Percentiles rank a stretch among this genome's conserved stretches.
phyloP scores from a whole-genome alignment of 2,797 vertebrate genomes.

The Avahi laniger region DNA sequence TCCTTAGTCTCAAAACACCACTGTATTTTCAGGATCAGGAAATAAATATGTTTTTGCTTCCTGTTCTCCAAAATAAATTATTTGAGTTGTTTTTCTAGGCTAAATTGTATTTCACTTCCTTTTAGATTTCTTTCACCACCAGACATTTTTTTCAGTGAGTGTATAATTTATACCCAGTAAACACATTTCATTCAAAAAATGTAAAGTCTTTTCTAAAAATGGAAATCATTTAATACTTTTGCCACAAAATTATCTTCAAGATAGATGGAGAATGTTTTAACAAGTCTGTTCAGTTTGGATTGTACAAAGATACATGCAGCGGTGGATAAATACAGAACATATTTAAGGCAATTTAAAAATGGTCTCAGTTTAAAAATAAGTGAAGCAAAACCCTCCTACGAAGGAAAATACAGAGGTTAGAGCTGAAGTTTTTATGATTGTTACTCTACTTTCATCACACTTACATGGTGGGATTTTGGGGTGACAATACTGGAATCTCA shows the following conservation, averaged over 20 bases:
- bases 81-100: slow-evolving; percentile 53
- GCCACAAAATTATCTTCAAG: not conserved
- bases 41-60: slow-evolving; percentile 66
- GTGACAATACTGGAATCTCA: not conserved
- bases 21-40: slow-evolving; percentile 56
- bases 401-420: not conserved
- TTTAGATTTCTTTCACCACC: slow-evolving; percentile 43
- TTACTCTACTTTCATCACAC: not conserved
- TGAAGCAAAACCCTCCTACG: not conserved
- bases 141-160: slow-evolving; percentile 21
- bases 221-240: not conserved
- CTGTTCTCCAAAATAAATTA: slow-evolving; percentile 55
- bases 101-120: slow-evolving; percentile 57
- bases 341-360: slow-evolving; percentile 10
- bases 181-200: slow-evolving; percentile 39
- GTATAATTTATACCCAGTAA: slow-evolving; percentile 48
- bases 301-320: not conserved
- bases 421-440: not conserved
- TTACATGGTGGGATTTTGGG: not conserved
- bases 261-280: slow-evolving; percentile 23
- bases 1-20: slow-evolving; percentile 35
- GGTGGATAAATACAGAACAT: not conserved
- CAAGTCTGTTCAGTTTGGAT: not conserved
- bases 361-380: not conserved
- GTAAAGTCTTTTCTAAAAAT: slow-evolving; percentile 5